These are phyloP conservation scores for Cistogaster globosa DNA, from an alignment of 2,888 invertebrate genomes.

Conservation along the genomic window DNA sequence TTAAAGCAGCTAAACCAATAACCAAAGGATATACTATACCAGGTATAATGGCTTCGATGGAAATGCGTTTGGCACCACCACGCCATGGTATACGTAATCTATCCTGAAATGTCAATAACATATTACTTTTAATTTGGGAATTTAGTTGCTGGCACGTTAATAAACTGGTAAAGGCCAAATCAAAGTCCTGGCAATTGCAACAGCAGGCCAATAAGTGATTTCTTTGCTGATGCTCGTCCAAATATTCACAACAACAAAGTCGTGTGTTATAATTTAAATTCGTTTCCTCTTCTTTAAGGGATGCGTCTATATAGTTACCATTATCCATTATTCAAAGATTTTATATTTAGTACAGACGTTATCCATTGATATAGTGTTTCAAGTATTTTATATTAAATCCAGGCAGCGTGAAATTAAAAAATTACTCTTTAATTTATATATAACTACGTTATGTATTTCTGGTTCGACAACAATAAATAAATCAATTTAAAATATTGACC, in stretches of 20 bases:
- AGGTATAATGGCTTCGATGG: conserved; percentile 84
- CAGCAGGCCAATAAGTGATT: conserved; percentile 85
- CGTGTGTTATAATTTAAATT: conserved; percentile 68
- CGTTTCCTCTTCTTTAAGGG: conserved; percentile 64
- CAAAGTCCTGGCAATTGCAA: conserved; percentile 85
- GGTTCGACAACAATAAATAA: not conserved
- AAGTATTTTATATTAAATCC: conserved; percentile 18
- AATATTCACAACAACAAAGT: conserved; percentile 86
- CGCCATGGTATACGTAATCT: conserved; percentile 85
- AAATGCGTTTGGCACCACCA: conserved; percentile 85
- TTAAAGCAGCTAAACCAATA: conserved; percentile 83
- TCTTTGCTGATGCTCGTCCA: conserved; percentile 83
- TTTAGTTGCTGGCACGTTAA: conserved; percentile 61
- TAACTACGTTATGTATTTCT: not conserved
- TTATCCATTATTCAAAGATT: conserved; percentile 47
- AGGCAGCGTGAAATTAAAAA: conserved; percentile 58
- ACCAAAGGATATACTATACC: conserved; percentile 83
- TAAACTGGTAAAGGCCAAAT: conserved; percentile 83
- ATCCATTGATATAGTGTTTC: not conserved
- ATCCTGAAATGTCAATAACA: conserved; percentile 84
- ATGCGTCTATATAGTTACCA: conserved; percentile 53
- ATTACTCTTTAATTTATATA: conserved; percentile 14
- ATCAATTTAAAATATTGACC: not conserved
- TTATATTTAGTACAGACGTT: not conserved
- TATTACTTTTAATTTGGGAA: conserved; percentile 74